Base-by-base conservation (phyloP, 2,888 invertebrate species). In the Liopterus haemorrhoidalis region DNA sequence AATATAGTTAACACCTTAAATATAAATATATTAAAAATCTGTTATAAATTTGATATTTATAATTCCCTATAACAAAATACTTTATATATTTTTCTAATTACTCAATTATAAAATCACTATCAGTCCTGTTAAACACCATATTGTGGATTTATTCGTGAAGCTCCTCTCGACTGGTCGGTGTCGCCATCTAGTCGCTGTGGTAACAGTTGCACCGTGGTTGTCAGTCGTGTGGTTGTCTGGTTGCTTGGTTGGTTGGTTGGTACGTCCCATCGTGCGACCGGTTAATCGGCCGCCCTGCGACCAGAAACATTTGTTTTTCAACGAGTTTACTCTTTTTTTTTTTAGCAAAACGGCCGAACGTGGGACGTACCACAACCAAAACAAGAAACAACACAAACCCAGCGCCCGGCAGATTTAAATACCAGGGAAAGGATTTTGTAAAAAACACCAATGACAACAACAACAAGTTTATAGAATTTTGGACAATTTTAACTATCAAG, bases 301-400 rank as follows among this genome's bases (percentile, higher is more conserved):
- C 41, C 41, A 41, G 32, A 41, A 41, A 41, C 24, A 22, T 22
- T 22, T 6, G 5, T 22, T 22, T 8, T 22, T 6, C 8, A 22
- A 6, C 8, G 5, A 22, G 8, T 22, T 8, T 22, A 8, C 5
- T 22, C 5, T 22, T 5, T 22, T 22, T 5, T 22, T 22, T 22
- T 22, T 22, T 22, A 6, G 22, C 22, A 22, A 15, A 33, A 33
- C 37, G 37, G 43, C 43, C 43, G 43, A 30, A 33, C 35, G 16
- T 42, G 33, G 45, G 45, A 45, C 45, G 39, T 45, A 45, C 45
- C 41, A 41, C 18, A 9, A 32, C 31, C 41, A 37, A 31, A 45
- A 22, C 9, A 33, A 18, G 18, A 12, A 18, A 33, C 33, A 33
- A 12, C 4, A 15, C 14, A 15, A 15, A 12, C 15, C 16, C 16